Evolutionary conservation across 2,888 invertebrate genomes (phyloP).

Genomic region (Rhagophthalmus giganteus): DNA sequence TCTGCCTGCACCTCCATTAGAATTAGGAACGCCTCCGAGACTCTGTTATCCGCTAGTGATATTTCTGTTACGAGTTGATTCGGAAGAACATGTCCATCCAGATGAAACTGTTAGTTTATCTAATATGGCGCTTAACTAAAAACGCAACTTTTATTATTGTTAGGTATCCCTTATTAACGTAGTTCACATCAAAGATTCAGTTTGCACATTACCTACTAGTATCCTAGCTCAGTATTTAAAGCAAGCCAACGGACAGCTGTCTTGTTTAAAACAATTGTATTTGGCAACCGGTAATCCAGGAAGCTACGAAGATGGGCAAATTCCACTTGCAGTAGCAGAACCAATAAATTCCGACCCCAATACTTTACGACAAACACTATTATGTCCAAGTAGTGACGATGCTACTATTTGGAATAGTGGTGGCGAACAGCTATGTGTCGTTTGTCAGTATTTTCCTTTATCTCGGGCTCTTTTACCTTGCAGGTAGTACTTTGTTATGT

Average conservation of each 20-base stretch:
- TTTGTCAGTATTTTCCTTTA: constrained; percentile 78
- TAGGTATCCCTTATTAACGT: constrained; percentile 83
- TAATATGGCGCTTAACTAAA: constrained; percentile 7
- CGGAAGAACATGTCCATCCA: constrained; percentile 65
- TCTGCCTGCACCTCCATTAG: constrained; percentile 64
- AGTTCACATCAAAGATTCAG: constrained; percentile 79
- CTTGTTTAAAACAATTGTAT: constrained; percentile 82
- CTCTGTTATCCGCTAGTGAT: constrained; percentile 78
- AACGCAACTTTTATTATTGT: constrained; percentile 38
- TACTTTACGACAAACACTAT: constrained; percentile 47
- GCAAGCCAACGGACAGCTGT: constrained; percentile 79
- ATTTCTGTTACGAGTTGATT: constrained; percentile 69
- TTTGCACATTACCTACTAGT: constrained; percentile 78
- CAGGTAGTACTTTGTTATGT: constrained; percentile 51
- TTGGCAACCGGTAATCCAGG: constrained; percentile 70
- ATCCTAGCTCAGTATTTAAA: constrained; percentile 84
- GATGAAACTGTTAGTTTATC: constrained; percentile 69
- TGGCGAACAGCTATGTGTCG: constrained; percentile 73
- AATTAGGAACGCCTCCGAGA: constrained; percentile 73
- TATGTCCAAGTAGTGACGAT: constrained; percentile 55
- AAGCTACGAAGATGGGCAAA: constrained; percentile 59
- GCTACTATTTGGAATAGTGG: constrained; percentile 59
- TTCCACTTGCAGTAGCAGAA: constrained; percentile 60
- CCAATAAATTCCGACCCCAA: constrained; percentile 56
- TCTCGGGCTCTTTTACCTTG: constrained; percentile 82